These are phyloP conservation scores for Sitta europaea DNA, from an alignment of 2,113 vertebrate species.

Conservation along the genomic window DNA sequence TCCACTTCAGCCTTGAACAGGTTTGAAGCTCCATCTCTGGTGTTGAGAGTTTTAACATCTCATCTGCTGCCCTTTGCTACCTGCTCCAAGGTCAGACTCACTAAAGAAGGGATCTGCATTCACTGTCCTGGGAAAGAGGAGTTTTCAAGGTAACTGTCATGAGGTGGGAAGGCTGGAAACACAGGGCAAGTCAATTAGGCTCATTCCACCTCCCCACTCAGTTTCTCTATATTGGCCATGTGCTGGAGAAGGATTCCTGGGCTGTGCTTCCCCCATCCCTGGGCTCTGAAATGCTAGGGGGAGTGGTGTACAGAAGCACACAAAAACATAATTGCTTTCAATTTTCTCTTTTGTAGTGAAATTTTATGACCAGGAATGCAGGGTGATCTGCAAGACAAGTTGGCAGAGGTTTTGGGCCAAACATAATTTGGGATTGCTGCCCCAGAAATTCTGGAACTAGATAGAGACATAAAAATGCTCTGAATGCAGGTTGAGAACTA, in stretches of 20 bases:
- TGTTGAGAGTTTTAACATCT: not conserved
- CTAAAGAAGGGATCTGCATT: not conserved
- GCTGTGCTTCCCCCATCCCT: not conserved
- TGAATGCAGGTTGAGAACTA: conserved; percentile 5
- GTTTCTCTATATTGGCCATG: not conserved
- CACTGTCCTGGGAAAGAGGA: not conserved
- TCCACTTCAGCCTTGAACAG: not conserved
- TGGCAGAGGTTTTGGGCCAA: conserved; percentile 34
- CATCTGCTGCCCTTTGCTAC: not conserved
- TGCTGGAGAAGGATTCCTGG: not conserved
- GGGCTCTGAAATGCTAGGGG: not conserved
- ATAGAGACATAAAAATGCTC: not conserved
- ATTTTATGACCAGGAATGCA: not conserved
- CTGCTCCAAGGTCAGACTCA: not conserved
- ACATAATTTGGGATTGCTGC: not conserved
- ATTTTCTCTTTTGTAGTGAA: not conserved
- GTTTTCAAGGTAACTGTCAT: not conserved
- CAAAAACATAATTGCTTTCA: not conserved
- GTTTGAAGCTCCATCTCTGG: not conserved
- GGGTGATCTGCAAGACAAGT: not conserved
- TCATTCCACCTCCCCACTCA: not conserved
- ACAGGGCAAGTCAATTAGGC: not conserved
- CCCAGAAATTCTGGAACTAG: not conserved
- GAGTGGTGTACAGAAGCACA: not conserved
- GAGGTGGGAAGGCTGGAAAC: not conserved